phyloP scores from a whole-genome alignment of 2,113 vertebrate species.

The Toxostoma redivivum region DNA sequence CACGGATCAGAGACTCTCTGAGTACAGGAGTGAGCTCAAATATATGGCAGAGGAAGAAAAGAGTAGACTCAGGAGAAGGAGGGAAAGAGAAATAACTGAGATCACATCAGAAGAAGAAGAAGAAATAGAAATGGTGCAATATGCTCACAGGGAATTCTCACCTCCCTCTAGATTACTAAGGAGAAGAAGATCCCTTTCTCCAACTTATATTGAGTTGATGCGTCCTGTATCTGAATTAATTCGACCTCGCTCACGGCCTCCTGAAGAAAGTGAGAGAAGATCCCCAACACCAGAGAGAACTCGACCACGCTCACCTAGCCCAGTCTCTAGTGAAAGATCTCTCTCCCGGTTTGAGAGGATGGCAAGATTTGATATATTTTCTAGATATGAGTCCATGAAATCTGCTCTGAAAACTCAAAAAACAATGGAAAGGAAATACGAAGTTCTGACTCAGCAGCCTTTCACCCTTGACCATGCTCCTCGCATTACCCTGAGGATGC shows the following conservation, averaged over 20 bases:
- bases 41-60: conserved; percentile 88
- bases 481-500: conserved; percentile 92
- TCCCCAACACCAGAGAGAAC: conserved; percentile 82
- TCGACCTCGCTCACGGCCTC: conserved; percentile 69
- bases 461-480: conserved; percentile 93
- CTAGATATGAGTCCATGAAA: conserved; percentile 93
- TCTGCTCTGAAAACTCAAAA: conserved; percentile 87
- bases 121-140: conserved; percentile 76
- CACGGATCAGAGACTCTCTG: conserved; percentile 78
- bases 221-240: conserved; percentile 89
- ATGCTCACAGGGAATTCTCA: conserved; percentile 71
- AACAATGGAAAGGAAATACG: conserved; percentile 83
- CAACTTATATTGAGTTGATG: conserved; percentile 92
- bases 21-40: conserved; percentile 88
- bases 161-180: conserved; percentile 81
- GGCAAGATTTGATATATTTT: conserved; percentile 89
- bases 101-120: conserved; percentile 76
- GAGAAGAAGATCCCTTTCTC: conserved; percentile 92
- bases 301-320: conserved; percentile 96
- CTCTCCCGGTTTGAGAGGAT: conserved; percentile 92
- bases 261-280: conserved; percentile 80
- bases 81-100: conserved; percentile 76
- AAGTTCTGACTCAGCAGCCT: conserved; percentile 89
- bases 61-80: conserved; percentile 74
- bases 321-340: conserved; percentile 84